Evolutionary conservation across 2,797 vertebrate genomes (phyloP).

Genomic region (Lacerta viridis): DNA sequence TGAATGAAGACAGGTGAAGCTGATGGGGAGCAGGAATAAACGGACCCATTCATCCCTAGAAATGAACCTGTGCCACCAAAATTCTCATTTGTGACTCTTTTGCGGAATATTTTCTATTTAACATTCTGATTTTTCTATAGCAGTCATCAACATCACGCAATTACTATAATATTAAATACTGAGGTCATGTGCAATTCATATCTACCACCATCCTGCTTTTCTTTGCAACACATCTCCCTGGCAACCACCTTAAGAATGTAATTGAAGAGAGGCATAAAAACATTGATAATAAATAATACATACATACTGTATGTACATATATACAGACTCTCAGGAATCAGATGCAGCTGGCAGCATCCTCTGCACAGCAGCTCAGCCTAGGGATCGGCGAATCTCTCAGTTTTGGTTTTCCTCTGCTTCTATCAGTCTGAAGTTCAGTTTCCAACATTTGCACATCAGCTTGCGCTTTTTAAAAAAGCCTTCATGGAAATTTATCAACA

Average conservation of each 20-base stretch:
- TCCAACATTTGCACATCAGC: too few species aligned
- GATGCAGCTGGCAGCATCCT: too few species aligned
- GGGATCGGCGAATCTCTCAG: too few species aligned
- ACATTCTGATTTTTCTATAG: not conserved
- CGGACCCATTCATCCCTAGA: not conserved
- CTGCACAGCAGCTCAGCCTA: too few species aligned
- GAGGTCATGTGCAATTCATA: not conserved
- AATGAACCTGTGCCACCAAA: not conserved
- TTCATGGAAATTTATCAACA: too few species aligned
- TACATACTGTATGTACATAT: not conserved
- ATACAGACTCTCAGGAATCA: not conserved
- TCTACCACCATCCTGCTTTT: not conserved
- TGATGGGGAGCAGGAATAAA: too few species aligned
- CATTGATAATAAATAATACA: not conserved
- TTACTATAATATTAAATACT: not conserved
- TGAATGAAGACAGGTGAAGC: too few species aligned
- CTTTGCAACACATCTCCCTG: constrained; percentile 19
- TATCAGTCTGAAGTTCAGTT: too few species aligned
- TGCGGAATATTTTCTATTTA: not conserved
- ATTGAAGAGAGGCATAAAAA: constrained; percentile 6
- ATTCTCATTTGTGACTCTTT: too few species aligned
- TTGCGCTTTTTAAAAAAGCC: too few species aligned
- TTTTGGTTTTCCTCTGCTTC: too few species aligned
- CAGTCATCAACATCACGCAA: not conserved
- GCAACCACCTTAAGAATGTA: constrained; percentile 14